Conservation (phyloP, 2,113 vertebrate species). For the Bubo scandiacus region DNA sequence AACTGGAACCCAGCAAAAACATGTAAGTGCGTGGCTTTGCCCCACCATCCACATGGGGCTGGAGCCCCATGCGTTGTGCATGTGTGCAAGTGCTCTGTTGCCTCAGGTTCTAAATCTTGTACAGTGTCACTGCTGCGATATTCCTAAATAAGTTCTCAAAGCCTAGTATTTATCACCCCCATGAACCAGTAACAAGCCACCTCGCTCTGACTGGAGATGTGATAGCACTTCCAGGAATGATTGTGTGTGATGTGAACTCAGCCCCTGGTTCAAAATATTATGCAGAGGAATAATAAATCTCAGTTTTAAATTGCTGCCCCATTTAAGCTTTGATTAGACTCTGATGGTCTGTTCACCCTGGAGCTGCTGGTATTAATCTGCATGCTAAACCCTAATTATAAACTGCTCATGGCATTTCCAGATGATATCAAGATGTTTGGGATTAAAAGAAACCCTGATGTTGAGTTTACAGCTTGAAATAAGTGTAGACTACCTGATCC, state of each 20-base stretch:
- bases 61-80: neutral
- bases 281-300: slow-evolving; percentile 54
- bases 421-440: slow-evolving; percentile 77
- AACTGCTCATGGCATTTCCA: slow-evolving; percentile 69
- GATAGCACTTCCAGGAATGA: slow-evolving; percentile 56
- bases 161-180: slow-evolving; percentile 11
- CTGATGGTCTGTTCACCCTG: slow-evolving; percentile 60
- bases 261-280: slow-evolving; percentile 51
- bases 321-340: slow-evolving; percentile 65
- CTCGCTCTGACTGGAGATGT: slow-evolving; percentile 22
- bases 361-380: slow-evolving; percentile 65
- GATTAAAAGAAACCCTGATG: slow-evolving; percentile 71
- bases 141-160: neutral
- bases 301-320: slow-evolving; percentile 63
- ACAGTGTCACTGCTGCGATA: neutral
- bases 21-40: neutral
- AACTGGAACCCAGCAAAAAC: neutral
- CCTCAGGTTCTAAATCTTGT: slow-evolving; percentile 6
- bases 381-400: slow-evolving; percentile 68
- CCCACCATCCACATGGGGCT: neutral
- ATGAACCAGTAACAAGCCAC: slow-evolving; percentile 25
- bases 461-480: slow-evolving; percentile 60
- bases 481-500: slow-evolving; percentile 38
- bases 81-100: neutral
- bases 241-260: slow-evolving; percentile 55